These are phyloP conservation scores for Anseranas semipalmata DNA, from an alignment of 2,113 vertebrate species.

Conservation along the genomic window DNA sequence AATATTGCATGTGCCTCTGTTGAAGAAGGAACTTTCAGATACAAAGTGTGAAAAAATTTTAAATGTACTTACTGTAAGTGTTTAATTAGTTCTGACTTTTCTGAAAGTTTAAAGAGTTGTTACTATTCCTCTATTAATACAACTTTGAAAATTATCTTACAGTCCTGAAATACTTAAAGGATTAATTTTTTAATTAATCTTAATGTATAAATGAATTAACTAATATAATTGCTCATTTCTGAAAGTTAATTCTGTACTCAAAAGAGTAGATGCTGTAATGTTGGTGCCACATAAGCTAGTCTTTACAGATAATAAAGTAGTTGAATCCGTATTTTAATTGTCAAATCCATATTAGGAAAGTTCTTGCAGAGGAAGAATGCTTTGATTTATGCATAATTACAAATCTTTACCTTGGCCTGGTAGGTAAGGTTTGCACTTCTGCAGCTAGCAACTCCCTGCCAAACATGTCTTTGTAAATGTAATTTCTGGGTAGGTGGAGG, in stretches of 20 bases:
- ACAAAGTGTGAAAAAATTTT: not conserved
- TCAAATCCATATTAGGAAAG: not conserved
- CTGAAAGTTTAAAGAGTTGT: not conserved
- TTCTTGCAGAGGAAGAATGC: not conserved
- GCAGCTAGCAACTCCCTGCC: not conserved
- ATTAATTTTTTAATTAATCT: slow-evolving; percentile 17
- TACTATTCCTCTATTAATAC: not conserved
- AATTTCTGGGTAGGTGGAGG: not conserved
- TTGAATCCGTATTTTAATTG: not conserved
- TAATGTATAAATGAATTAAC: slow-evolving; percentile 8
- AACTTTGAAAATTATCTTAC: not conserved
- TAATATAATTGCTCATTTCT: slow-evolving; percentile 10
- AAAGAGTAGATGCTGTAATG: not conserved
- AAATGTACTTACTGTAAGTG: not conserved
- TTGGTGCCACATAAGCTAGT: not conserved
- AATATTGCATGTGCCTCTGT: not conserved
- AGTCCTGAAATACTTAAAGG: not conserved
- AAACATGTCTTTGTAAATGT: not conserved
- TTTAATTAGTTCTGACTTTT: not conserved
- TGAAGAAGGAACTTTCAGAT: not conserved
- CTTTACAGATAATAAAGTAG: not conserved
- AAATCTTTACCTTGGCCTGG: not conserved
- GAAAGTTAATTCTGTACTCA: slow-evolving; percentile 3
- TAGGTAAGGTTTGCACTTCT: not conserved
- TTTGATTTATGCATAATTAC: not conserved